These are phyloP conservation scores for Hirudo medicinalis DNA, from an alignment of 1,140 invertebrate genomes.

Conservation along the genomic window DNA sequence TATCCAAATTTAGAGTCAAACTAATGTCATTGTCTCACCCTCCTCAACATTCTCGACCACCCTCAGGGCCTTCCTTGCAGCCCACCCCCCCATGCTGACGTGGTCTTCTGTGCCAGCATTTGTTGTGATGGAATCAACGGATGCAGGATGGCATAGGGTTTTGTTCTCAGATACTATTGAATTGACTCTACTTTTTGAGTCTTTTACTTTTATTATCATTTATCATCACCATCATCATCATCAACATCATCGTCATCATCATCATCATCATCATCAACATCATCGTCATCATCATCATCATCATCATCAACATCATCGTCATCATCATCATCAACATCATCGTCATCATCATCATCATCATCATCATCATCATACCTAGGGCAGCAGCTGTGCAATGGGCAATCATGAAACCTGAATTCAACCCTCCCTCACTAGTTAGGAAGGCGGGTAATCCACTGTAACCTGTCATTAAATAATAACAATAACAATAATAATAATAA, in stretches of 20 bases:
- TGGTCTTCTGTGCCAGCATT: conserved; percentile 64
- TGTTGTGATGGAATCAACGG: conserved; percentile 57
- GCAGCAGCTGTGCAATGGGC: conserved; percentile 60
- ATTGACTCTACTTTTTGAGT: background rate
- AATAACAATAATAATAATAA: no score
- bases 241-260: no score
- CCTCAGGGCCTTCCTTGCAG: conserved; percentile 53
- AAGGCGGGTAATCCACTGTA: conserved; percentile 57
- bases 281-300: no score
- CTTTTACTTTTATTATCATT: conserved; percentile 1
- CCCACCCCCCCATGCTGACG: conserved; percentile 59
- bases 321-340: no score
- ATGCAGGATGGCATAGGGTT: conserved; percentile 59
- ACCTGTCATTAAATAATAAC: conserved; percentile 36
- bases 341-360: background rate
- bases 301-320: no score
- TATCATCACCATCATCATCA: no score
- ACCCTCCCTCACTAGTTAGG: conserved; percentile 54
- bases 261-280: no score
- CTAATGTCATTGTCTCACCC: conserved; percentile 26
- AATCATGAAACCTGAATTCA: conserved; percentile 65
- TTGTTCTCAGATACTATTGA: conserved; percentile 52
- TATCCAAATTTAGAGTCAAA: no score
- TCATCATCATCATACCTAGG: conserved; percentile 43
- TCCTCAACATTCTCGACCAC: conserved; percentile 56